Evolutionary conservation across 2,113 vertebrate genomes (phyloP).

Genomic region (Thermophis baileyi): DNA sequence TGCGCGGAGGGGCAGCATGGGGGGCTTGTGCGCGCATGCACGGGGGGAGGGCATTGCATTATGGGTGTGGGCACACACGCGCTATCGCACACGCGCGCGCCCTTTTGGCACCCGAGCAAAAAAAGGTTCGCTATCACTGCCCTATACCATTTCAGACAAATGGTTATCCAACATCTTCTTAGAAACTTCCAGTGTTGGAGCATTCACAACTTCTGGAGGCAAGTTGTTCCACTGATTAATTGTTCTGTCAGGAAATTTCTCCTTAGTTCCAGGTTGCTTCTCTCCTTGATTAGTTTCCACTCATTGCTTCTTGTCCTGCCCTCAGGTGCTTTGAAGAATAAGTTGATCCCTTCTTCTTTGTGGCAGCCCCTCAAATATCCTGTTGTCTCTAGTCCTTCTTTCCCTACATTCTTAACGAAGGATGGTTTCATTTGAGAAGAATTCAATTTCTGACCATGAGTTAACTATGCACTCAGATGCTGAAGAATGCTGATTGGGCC

Average conservation of each 20-base stretch:
- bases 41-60: too few relatives aligned
- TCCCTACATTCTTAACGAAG: neutral
- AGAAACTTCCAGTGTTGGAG: neutral
- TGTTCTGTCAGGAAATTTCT: neutral
- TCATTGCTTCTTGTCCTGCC: neutral
- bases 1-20: too few relatives aligned
- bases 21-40: too few relatives aligned
- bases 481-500: neutral
- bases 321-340: neutral
- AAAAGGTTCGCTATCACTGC: too few relatives aligned
- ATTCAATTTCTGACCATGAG: neutral
- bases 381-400: neutral
- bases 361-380: neutral
- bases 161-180: neutral
- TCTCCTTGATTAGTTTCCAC: neutral
- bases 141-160: too few relatives aligned
- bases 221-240: neutral
- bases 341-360: neutral
- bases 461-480: neutral
- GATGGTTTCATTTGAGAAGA: neutral
- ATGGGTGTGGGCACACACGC: too few relatives aligned
- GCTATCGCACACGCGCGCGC: too few relatives aligned
- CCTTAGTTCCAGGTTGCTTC: neutral
- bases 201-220: neutral
- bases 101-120: too few relatives aligned